These are phyloP conservation scores for Acanthopleura granulata DNA, from an alignment of 2,888 invertebrate genomes.

Conservation along the genomic window DNA sequence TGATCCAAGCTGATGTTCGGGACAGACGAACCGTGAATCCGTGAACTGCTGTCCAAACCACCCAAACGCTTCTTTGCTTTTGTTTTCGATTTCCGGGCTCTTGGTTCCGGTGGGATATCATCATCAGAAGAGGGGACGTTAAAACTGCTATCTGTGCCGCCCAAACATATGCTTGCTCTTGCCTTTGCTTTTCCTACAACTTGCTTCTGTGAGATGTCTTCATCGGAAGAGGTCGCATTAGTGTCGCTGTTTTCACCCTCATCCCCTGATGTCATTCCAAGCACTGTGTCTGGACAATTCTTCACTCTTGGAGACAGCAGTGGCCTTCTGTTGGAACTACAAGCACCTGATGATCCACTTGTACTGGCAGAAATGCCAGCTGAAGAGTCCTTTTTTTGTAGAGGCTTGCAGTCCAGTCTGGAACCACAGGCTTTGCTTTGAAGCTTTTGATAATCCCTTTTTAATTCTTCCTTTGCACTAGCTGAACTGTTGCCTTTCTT, in stretches of 20 bases:
- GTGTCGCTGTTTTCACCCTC: neutral
- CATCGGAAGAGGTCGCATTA: neutral
- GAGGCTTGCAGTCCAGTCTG: neutral
- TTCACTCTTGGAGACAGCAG: neutral
- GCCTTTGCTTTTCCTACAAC: neutral
- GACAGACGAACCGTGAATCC: neutral
- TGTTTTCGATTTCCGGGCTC: neutral
- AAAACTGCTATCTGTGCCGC: neutral
- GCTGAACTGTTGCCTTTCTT: neutral
- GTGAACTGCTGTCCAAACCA: neutral
- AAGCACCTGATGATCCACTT: neutral
- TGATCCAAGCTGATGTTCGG: neutral
- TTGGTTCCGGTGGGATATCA: neutral
- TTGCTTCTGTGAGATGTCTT: neutral
- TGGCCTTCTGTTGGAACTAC: too few species aligned
- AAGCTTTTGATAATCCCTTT: neutral
- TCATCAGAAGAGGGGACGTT: neutral
- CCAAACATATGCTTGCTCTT: neutral
- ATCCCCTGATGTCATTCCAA: neutral
- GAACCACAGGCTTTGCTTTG: neutral
- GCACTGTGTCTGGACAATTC: neutral
- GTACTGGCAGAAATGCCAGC: neutral
- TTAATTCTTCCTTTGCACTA: neutral
- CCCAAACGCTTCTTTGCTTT: neutral
- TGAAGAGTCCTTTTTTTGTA: neutral